Percentiles rank a stretch among this genome's conserved stretches.
phyloP scores from a whole-genome alignment of 1,140 invertebrate species.

The Macrosteles quadrilineatus region DNA sequence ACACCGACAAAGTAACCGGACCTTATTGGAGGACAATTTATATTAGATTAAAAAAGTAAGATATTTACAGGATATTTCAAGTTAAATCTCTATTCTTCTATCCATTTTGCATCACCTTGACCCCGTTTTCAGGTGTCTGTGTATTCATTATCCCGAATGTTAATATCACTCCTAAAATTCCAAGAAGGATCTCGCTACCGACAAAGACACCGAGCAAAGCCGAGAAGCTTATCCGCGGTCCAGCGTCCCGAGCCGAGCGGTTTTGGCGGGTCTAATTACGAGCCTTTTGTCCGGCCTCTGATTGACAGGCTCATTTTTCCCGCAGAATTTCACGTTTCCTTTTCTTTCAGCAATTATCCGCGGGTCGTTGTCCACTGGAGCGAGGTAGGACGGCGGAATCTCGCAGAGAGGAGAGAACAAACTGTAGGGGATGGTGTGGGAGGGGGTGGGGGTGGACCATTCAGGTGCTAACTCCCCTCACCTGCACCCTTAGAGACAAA shows the following conservation, averaged over 20 bases:
- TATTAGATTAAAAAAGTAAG: too few relatives aligned
- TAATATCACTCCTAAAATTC: too few relatives aligned
- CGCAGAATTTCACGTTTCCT: constrained; percentile 6
- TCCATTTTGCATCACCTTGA: too few relatives aligned
- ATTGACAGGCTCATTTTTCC: constrained; percentile 9
- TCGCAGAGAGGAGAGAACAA: neutral
- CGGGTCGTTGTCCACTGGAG: constrained; percentile 2
- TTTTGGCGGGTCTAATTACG: neutral
- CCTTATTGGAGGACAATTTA: too few relatives aligned
- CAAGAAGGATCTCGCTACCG: too few relatives aligned
- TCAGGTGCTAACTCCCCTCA: constrained; percentile 8
- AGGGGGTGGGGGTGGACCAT: neutral
- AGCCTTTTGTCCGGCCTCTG: neutral
- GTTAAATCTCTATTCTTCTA: too few relatives aligned
- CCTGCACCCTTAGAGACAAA: constrained; percentile 5
- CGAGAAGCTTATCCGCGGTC: too few relatives aligned
- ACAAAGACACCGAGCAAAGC: too few relatives aligned
- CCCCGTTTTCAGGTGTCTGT: too few relatives aligned
- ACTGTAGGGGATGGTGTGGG: neutral
- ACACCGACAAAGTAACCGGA: too few relatives aligned
- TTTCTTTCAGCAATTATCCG: constrained; percentile 9
- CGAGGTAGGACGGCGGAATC: neutral
- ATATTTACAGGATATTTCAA: too few relatives aligned
- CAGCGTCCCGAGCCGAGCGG: neutral
- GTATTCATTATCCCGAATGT: too few relatives aligned